Evolutionary conservation across 2,797 vertebrate genomes (phyloP).

Genomic region (Valencia hispanica): DNA sequence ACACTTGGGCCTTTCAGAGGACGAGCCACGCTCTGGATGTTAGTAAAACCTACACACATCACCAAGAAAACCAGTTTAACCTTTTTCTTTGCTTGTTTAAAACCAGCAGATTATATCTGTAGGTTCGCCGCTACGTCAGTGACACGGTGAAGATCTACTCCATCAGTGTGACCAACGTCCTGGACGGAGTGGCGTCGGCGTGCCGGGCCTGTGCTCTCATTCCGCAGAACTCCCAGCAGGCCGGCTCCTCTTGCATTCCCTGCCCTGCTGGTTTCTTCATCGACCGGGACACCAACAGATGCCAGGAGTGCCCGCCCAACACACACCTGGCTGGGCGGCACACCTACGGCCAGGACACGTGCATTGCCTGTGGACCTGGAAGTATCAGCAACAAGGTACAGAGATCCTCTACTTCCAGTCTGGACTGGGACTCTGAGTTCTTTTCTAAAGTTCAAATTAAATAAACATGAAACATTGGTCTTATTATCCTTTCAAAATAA

Average conservation of each 20-base stretch:
- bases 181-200: conserved; percentile 88
- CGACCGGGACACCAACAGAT: conserved; percentile 88
- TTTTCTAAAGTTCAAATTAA: no score
- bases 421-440: not conserved
- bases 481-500: no score
- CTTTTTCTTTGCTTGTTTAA: not conserved
- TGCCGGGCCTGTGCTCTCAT: conserved; percentile 93
- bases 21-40: conserved; percentile 91
- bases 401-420: not conserved
- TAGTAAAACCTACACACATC: conserved; percentile 65
- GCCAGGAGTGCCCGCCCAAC: conserved; percentile 88
- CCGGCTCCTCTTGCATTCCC: conserved; percentile 90
- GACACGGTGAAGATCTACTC: conserved; percentile 96
- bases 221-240: conserved; percentile 77
- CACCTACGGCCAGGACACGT: conserved; percentile 89
- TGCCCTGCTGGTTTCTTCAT: conserved; percentile 94
- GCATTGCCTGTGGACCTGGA: conserved; percentile 89
- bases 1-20: conserved; percentile 97
- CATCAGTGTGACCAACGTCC: conserved; percentile 88
- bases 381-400: conserved; percentile 88
- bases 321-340: conserved; percentile 91
- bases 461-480: no score
- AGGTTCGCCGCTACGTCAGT: conserved; percentile 88
- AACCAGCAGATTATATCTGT: conserved; percentile 1
- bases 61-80: not conserved